Evolutionary conservation across 2,113 vertebrate species (phyloP).

Genomic region (Urocynchramus pylzowi): DNA sequence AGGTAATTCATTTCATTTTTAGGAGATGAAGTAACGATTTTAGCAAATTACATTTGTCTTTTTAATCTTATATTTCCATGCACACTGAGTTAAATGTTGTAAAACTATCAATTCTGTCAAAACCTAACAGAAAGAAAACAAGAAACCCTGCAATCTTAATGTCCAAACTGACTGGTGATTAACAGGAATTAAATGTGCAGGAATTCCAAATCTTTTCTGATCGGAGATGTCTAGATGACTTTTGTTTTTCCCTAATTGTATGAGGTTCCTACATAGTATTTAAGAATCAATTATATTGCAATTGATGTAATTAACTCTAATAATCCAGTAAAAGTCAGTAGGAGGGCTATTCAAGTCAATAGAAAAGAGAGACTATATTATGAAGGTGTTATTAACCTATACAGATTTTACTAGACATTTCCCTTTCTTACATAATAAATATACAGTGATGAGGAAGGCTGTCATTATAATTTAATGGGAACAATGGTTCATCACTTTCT

Average conservation of each 20-base stretch:
- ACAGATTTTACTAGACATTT: constrained; percentile 83
- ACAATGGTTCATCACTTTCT: constrained; percentile 79
- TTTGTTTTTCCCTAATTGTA: constrained; percentile 87
- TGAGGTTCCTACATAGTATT: constrained; percentile 85
- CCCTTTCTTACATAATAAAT: constrained; percentile 84
- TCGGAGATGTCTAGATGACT: constrained; percentile 83
- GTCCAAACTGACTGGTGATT: constrained; percentile 83
- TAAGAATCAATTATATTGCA: constrained; percentile 89
- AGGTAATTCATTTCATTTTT: constrained; percentile 76
- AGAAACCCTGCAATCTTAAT: constrained; percentile 83
- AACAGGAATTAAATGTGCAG: constrained; percentile 83
- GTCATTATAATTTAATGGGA: constrained; percentile 83
- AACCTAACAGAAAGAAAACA: constrained; percentile 80
- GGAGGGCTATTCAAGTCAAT: constrained; percentile 85
- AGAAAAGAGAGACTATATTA: constrained; percentile 80
- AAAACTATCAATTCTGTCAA: constrained; percentile 86
- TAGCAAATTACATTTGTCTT: constrained; percentile 67
- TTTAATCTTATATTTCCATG: constrained; percentile 82
- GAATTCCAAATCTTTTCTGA: constrained; percentile 84
- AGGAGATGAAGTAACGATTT: constrained; percentile 70
- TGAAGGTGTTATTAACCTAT: constrained; percentile 87
- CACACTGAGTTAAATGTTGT: constrained; percentile 81
- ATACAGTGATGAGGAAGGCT: constrained; percentile 79
- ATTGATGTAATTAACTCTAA: constrained; percentile 89
- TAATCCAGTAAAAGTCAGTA: constrained; percentile 88